A percentile compares a stretch with the other conserved stretches of the same genome.
Evolutionary conservation across 2,888 invertebrate genomes (phyloP).

Genomic region (Spodoptera exigua): DNA sequence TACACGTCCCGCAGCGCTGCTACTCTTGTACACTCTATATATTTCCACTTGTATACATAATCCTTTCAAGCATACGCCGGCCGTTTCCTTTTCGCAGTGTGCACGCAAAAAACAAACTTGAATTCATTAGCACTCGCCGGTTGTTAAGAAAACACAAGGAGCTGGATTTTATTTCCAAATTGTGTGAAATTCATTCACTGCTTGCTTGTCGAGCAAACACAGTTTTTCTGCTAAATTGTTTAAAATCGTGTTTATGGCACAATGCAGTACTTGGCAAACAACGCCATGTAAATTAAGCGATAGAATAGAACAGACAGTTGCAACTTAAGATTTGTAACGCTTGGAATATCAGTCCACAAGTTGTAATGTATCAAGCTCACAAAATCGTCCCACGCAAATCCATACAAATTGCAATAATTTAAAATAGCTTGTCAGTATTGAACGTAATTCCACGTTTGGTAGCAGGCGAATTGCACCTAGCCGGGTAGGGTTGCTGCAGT

Average conservation of each 20-base stretch:
- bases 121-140: constrained; percentile 55
- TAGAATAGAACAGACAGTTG: constrained; percentile 50
- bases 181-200: constrained; percentile 12
- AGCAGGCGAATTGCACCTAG: constrained; percentile 35
- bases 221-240: too few relatives aligned
- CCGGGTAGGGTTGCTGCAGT: constrained; percentile 29
- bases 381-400: constrained; percentile 66
- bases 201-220: constrained; percentile 15
- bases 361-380: constrained; percentile 66
- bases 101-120: constrained; percentile 42
- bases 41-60: constrained; percentile 51
- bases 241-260: too few relatives aligned
- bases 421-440: constrained; percentile 62
- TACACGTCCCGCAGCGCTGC: constrained; percentile 76
- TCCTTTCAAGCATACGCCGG: constrained; percentile 24
- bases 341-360: constrained; percentile 63
- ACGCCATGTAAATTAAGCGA: constrained; percentile 44
- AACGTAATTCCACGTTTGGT: constrained; percentile 54
- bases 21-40: constrained; percentile 61
- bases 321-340: constrained; percentile 58
- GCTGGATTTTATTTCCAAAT: constrained; percentile 38
- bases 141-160: constrained; percentile 40
- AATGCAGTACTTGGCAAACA: constrained; percentile 49
- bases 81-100: constrained; percentile 41
- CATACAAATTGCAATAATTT: constrained; percentile 70